Base-by-base conservation (phyloP, 2,113 vertebrate species). In the Pandion haliaetus region DNA sequence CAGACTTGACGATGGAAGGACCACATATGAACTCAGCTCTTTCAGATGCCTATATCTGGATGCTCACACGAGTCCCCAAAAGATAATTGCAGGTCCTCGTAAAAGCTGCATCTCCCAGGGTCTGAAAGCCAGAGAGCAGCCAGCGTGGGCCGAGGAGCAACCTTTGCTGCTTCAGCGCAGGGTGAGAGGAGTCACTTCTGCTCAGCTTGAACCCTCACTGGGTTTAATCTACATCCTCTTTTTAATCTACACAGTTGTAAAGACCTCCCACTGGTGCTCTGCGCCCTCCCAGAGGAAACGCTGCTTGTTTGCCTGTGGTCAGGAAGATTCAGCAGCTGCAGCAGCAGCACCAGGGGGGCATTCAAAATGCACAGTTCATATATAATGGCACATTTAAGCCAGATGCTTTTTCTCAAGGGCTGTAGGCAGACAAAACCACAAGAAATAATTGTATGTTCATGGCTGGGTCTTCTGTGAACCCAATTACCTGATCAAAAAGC, bases 401-500 rank as follows among this genome's bases (percentile, higher is more conserved):
- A 72, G 62, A 63, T 92, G 17, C 10, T 40, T 93, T 97, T 97
- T 92, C 91, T 54, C 34, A 70, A 47, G 38, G 32, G 17, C 6
- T 44, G 34, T 31, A 95, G 47, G 21, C 38, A 85, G 89, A 83
- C 34, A 86, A 61, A 97, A 88, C 8, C 34, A 94, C 5, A 36
- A 84, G 8, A 86, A 91, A 97, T 96, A 96, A 90, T 90, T 90
- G 40, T 26, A 34, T 74, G 31, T 77, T 95, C 70, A 73, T 96
- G 82, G 49, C 71, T 74, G 71, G 58, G 17, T 84, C 54, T 81
- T 94, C 67, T 67, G 70, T 87, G 90, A 90, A 81, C 47, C 19
- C 78, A 91, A 85, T 96, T 93, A 94, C 19, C 52, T 67, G 36
- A 85, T 95, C 87, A 91, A 91, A 95, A 97, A 49, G 45, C 38